These are phyloP conservation scores for Delphinapterus leucas DNA, from an alignment of 2,113 vertebrate species.

Conservation along the genomic window DNA sequence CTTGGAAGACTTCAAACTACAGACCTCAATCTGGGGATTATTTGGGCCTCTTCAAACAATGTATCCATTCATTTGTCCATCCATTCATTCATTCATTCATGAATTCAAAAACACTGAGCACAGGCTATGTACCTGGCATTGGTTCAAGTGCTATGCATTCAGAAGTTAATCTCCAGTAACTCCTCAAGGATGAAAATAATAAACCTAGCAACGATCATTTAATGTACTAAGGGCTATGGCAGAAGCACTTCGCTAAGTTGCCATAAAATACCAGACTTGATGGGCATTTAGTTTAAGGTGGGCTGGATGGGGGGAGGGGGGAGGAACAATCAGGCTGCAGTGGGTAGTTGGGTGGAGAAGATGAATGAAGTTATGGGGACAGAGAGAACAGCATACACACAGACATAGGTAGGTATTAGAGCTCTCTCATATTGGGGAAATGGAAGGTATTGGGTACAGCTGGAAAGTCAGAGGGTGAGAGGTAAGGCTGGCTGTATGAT, in stretches of 20 bases:
- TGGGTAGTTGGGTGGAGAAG: neutral
- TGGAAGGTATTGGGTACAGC: neutral
- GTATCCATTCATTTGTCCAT: neutral
- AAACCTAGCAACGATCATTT: neutral
- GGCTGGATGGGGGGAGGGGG: neutral
- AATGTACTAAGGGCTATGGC: neutral
- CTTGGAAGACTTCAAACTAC: neutral
- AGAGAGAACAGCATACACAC: neutral
- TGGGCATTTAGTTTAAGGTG: neutral
- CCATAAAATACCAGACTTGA: neutral
- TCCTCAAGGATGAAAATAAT: neutral
- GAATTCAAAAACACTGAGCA: neutral
- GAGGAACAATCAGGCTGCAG: neutral
- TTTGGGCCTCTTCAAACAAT: neutral
- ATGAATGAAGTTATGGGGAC: neutral
- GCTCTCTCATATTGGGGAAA: rapidly evolving
- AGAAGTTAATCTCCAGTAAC: neutral
- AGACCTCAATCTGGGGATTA: neutral
- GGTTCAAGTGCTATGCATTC: neutral
- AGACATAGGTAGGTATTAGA: neutral
- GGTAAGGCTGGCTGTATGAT: neutral
- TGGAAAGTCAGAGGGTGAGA: neutral
- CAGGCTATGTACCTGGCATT: neutral
- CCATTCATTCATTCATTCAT: neutral
- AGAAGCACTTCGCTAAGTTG: neutral